Base-by-base conservation (phyloP, 2,797 vertebrate species). In the Linurgus olivaceus region DNA sequence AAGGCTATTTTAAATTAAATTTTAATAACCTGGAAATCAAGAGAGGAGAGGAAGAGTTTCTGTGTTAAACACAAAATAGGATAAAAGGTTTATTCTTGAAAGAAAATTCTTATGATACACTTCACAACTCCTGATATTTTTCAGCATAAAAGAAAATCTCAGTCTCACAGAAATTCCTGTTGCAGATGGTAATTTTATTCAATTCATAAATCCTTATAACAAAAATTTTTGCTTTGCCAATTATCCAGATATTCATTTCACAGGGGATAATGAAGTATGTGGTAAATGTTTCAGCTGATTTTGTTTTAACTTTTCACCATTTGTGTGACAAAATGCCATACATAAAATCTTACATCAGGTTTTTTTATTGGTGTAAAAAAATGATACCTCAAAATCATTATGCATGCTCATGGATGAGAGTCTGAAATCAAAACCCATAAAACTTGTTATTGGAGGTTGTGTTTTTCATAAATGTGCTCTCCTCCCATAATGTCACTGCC, bases 161-260 rank as follows among this genome's bases (percentile, higher is more conserved):
- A 29, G 2, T 70, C 35, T 87, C 59, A 93, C 61, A 94, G 87
- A 96, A 97, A 93, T 96, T 97, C 80, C 82, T 96, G 93, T 90
- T 94, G 75, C 65, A 94, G 79, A 91, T 96, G 83, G 71, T 78
- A 96, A 92, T 95, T 96, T 97, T 97, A 96, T 96, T 88, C 86
- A 97, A 94, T 93, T 95, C 94, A 94, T 97, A 97, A 97, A 96
- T 95, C 75, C 44, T 79, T 85, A 68, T 65, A 88, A 88, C 76
- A 96, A 82, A 35, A 7, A 80, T 86, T 97, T 96, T 90, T 96
- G 77, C 95, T 91, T 96, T 94, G 85, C 71, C 86, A 97, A 96
- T 97, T 97, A 97, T 91, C 82, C 76, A 96, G 91, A 93, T 96
- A 97, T 92, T 92, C 90, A 84, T 97, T 97, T 86, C 74, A 82